A percentile compares a stretch with the other conserved stretches of the same genome.
Evolutionary conservation across 2,797 vertebrate species (phyloP).

Genomic region (Microchirus variegatus): DNA sequence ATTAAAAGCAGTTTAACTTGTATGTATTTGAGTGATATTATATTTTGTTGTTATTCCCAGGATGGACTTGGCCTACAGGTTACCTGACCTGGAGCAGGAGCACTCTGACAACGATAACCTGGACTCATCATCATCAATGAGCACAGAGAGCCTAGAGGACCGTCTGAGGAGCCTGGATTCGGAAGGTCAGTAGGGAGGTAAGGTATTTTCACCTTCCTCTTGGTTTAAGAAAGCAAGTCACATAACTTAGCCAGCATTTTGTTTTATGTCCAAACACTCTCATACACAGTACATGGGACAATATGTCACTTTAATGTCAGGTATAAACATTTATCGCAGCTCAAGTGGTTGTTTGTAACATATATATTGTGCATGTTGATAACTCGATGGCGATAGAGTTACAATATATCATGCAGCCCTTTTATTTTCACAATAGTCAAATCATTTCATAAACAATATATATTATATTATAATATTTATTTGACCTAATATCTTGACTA

Average conservation of each 20-base stretch:
- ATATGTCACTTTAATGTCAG: no score
- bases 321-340: no score
- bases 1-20: background rate
- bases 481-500: slow-evolving; percentile 10
- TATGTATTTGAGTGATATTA: background rate
- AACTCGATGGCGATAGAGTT: no score
- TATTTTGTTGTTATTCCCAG: slow-evolving; percentile 65
- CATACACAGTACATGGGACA: no score
- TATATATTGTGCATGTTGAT: no score
- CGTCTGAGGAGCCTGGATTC: slow-evolving; percentile 69
- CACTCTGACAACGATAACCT: slow-evolving; percentile 90
- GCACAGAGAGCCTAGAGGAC: slow-evolving; percentile 90
- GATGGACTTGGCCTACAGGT: slow-evolving; percentile 88
- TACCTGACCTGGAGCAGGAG: slow-evolving; percentile 92
- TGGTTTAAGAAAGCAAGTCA: background rate
- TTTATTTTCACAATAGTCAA: no score
- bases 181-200: slow-evolving; percentile 96
- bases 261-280: no score
- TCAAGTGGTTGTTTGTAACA: no score
- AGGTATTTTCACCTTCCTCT: slow-evolving; percentile 58
- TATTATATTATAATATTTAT: background rate
- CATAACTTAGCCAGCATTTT: background rate
- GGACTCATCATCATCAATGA: slow-evolving; percentile 86
- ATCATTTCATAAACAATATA: no score
- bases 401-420: no score